phyloP scores from a whole-genome alignment of 1,140 invertebrate species.

The Andrena cerasifolii region DNA sequence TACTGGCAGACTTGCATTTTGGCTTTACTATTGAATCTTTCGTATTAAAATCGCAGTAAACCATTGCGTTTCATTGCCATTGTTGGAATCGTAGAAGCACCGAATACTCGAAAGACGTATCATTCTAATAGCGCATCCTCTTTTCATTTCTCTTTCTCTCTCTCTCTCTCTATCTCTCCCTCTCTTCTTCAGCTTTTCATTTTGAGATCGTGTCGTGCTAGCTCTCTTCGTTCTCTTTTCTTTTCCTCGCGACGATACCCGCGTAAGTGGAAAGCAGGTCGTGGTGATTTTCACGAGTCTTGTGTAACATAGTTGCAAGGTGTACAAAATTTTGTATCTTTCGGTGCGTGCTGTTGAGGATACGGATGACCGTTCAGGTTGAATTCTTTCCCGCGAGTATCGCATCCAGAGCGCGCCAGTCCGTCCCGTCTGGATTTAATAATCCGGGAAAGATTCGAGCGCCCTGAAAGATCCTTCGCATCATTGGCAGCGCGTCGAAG shows the following conservation, averaged over 20 bases:
- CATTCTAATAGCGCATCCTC: conserved; percentile 11
- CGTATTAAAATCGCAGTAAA: conserved; percentile 44
- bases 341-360: conserved; percentile 27
- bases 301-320: conserved; percentile 43
- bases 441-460: neutral
- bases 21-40: conserved; percentile 47
- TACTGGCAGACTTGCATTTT: conserved; percentile 60
- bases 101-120: neutral
- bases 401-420: too few relatives aligned
- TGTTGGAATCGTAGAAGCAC: conserved; percentile 47
- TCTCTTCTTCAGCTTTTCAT: neutral
- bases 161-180: neutral
- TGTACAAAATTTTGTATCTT: conserved; percentile 18
- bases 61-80: conserved; percentile 47
- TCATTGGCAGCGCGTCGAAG: conserved; percentile 4
- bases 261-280: conserved; percentile 14
- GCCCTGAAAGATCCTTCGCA: conserved; percentile 1
- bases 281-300: conserved; percentile 17
- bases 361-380: neutral
- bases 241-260: conserved; percentile 4
- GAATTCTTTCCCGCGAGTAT: neutral
- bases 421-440: neutral
- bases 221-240: conserved; percentile 13
- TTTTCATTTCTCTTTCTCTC: neutral
- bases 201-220: conserved; percentile 28